phyloP scores from a whole-genome alignment of 92 coral and sea anemone species.

The Porites rus region DNA sequence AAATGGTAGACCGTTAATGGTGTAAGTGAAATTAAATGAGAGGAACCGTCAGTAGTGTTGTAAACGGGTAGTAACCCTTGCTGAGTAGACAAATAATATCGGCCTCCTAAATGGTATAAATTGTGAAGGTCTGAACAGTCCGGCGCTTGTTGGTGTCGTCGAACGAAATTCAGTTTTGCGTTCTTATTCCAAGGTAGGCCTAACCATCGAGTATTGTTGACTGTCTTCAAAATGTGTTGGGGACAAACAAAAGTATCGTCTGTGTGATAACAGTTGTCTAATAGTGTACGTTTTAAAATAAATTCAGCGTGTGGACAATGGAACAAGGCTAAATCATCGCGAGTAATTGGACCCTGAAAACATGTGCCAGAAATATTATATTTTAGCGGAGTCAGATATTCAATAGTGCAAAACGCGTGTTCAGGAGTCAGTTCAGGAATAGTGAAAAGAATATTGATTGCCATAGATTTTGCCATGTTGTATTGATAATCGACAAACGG shows the following conservation, averaged over 20 bases:
- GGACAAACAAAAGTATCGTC: conserved; percentile 36
- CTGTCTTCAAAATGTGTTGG: conserved; percentile 18
- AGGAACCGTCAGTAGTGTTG: background rate
- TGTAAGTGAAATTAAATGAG: conserved; percentile 10
- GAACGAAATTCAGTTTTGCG: conserved; percentile 32
- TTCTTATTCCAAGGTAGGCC: conserved; percentile 53
- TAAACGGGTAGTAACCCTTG: conserved; percentile 1
- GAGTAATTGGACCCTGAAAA: conserved; percentile 51
- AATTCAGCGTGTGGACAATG: conserved; percentile 28
- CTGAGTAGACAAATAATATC: conserved; percentile 48
- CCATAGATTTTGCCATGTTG: conserved; percentile 5
- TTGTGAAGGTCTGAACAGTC: conserved; percentile 49
- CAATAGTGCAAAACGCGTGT: conserved; percentile 27
- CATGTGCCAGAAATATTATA: conserved; percentile 66
- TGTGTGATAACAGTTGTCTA: conserved; percentile 42
- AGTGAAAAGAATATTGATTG: conserved; percentile 25
- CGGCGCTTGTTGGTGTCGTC: conserved; percentile 16
- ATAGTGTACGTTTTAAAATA: background rate
- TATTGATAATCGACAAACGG: conserved; percentile 59
- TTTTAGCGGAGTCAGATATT: conserved; percentile 55
- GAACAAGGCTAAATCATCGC: conserved; percentile 40
- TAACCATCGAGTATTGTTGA: conserved; percentile 54
- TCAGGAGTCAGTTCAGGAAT: conserved; percentile 40
- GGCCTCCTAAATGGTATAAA: conserved; percentile 50
- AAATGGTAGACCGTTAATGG: conserved; percentile 58